phyloP scores from a whole-genome alignment of 2,888 invertebrate genomes.

The Saturnia pavonia region DNA sequence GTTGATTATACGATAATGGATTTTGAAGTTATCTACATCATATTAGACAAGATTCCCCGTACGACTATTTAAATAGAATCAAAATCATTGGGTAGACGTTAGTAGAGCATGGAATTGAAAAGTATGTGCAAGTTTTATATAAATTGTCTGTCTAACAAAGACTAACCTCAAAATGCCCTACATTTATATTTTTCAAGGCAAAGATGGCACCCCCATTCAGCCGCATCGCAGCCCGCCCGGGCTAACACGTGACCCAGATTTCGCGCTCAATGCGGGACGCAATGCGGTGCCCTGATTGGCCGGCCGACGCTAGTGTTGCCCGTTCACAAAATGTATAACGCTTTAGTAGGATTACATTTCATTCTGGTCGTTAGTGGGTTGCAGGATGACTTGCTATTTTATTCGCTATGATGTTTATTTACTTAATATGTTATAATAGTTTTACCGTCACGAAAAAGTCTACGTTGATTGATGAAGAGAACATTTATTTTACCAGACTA shows the following conservation, averaged over 20 bases:
- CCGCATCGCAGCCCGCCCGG: slow-evolving; percentile 13
- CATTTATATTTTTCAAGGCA: slow-evolving; percentile 20
- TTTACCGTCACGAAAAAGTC: background rate
- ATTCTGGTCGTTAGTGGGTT: background rate
- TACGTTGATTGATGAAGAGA: background rate
- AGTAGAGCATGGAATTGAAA: slow-evolving; percentile 10
- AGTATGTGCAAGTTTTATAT: background rate
- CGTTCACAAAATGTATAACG: slow-evolving; percentile 28
- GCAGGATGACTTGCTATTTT: background rate
- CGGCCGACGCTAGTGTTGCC: slow-evolving; percentile 32
- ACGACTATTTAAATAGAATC: background rate
- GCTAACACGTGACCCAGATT: slow-evolving; percentile 45
- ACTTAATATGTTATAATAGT: background rate
- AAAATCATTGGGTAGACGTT: background rate
- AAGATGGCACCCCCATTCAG: slow-evolving; percentile 27
- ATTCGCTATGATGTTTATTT: background rate
- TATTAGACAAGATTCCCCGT: background rate
- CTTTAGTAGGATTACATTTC: slow-evolving; percentile 22
- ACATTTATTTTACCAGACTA: background rate
- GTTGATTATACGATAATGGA: background rate
- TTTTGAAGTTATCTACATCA: background rate
- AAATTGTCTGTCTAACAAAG: slow-evolving; percentile 7
- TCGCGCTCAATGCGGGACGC: slow-evolving; percentile 31
- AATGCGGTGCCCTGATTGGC: slow-evolving; percentile 53
- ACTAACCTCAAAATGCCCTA: slow-evolving; percentile 9